A percentile compares a stretch with the other conserved stretches of the same genome.
Conservation (phyloP, 1,140 invertebrate genomes). For the Heliconius hermathena region DNA sequence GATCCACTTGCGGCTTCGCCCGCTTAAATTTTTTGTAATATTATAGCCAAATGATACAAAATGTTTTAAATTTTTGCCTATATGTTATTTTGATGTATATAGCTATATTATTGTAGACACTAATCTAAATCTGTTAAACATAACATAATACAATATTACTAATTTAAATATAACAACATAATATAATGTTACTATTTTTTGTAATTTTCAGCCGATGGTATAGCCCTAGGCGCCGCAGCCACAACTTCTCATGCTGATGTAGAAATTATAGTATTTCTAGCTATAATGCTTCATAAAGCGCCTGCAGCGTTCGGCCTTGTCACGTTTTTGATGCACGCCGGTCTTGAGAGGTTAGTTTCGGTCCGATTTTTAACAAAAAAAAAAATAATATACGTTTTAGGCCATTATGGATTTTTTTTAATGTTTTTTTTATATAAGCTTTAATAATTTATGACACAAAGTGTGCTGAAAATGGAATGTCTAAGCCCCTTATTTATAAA, state of each 20-base stretch:
- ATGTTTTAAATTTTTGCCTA: no score
- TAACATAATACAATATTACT: no score
- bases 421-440: neutral
- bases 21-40: no score
- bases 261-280: slow-evolving; percentile 98
- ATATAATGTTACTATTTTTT: neutral
- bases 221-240: slow-evolving; percentile 97
- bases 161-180: no score
- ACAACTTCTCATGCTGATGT: slow-evolving; percentile 97
- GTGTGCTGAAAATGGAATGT: no score
- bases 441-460: no score
- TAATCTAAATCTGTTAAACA: no score
- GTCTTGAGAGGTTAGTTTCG: slow-evolving; percentile 87
- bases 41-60: no score
- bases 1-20: no score
- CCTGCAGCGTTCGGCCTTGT: slow-evolving; percentile 99
- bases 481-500: no score
- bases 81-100: no score
- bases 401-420: neutral
- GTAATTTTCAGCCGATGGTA: slow-evolving; percentile 91
- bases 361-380: neutral
- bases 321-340: slow-evolving; percentile 97
- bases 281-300: slow-evolving; percentile 99
- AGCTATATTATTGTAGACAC: no score
- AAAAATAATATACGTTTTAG: neutral